Evolutionary conservation across 2,797 vertebrate genomes (phyloP).

Genomic region (Propithecus perrieri): DNA sequence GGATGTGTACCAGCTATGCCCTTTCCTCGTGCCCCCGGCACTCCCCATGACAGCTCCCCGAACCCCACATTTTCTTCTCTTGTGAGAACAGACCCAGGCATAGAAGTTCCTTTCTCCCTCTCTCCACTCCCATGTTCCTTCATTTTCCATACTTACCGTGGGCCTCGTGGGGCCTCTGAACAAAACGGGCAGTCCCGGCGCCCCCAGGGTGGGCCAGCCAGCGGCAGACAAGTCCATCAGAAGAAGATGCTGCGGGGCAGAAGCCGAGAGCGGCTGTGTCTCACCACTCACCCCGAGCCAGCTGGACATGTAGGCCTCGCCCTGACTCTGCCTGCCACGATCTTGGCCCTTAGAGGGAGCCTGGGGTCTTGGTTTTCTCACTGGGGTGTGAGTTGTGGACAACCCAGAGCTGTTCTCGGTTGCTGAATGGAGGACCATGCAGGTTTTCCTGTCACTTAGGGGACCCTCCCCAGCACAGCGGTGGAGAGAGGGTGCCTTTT

Average conservation of each 20-base stretch:
- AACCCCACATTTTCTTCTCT: not conserved
- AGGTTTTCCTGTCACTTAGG: not conserved
- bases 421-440: not conserved
- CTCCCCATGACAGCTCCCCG: not conserved
- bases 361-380: not conserved
- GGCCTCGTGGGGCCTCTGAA: not conserved
- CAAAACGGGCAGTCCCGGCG: not conserved
- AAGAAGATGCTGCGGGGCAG: not conserved
- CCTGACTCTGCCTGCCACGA: not conserved
- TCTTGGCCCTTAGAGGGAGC: not conserved
- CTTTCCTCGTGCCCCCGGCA: accelerated
- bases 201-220: not conserved
- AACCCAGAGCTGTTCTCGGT: not conserved
- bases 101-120: not conserved
- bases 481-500: not conserved
- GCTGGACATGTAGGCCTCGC: accelerated
- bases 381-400: not conserved
- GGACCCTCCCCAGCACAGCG: not conserved
- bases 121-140: not conserved
- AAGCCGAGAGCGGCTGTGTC: accelerated
- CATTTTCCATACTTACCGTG: not conserved
- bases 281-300: not conserved
- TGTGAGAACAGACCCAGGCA: not conserved
- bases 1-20: not conserved
- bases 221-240: not conserved